Evolutionary conservation across 1,140 invertebrate species (phyloP), one percentile per base, ranked within the genome.

Genomic region (Cardiocondyla obscurior): DNA sequence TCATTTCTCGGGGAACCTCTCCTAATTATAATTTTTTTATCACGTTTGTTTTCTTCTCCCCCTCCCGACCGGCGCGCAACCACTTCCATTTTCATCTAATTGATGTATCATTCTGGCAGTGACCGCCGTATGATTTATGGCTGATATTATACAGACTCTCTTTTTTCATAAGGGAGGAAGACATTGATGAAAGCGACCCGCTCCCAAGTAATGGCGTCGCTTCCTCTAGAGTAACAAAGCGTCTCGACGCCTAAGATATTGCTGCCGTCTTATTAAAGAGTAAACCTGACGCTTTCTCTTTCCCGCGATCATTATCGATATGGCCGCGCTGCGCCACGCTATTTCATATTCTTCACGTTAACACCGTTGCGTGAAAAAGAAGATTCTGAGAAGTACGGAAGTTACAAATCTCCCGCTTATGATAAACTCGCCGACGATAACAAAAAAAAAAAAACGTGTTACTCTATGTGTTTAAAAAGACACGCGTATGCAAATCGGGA

Each of bases 191-290:
- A 85, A 82, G 65, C 85, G 28, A 14, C 33, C 57, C 44, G 10
- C n/a, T 36, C 57, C 22, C 85, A 42, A 74, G 25, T 70, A 86
- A 85, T 84, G 76, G 72, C 74, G 44, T 82, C 62, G 55, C 82
- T 79, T 79, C 73, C 79, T 46, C 49, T 12, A 12, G 19, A 58
- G 79, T 86, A 88, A 89, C 88, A 81, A 88, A 88, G 84, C 82
- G 70, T 53, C 42, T 36, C 28, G 67, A 60, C 79, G 65, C 70
- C 73, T 82, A 83, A 82, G 83, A 84, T 88, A 86, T 88, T 51
- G 46, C 84, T 64, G 14, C 16, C 81, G 65, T 67, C 79, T 88
- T 89, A 89, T 89, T 89, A 89, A 88, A n/a, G 57, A 67, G 84
- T 84, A 84, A 89, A 89, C 82, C 84, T 55, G 82, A 84, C 73